Evolutionary conservation across 2,797 vertebrate genomes (phyloP).

Genomic region (Melanotaenia nigrans): DNA sequence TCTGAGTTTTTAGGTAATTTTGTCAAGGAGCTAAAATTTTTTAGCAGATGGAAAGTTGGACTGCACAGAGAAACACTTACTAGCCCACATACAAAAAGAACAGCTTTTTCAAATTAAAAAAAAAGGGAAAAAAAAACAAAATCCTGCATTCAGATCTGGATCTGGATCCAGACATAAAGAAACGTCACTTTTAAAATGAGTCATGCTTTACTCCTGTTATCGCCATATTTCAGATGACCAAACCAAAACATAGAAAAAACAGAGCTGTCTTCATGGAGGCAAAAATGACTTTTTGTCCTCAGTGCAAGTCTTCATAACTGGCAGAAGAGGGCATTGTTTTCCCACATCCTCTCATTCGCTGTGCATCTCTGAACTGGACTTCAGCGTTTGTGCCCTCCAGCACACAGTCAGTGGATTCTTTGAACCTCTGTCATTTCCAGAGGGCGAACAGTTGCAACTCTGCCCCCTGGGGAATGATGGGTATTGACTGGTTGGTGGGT

Average conservation of each 20-base stretch:
- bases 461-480: slow-evolving; percentile 5
- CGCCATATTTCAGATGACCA: too few relatives aligned
- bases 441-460: slow-evolving; percentile 26
- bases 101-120: too few relatives aligned
- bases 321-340: slow-evolving; percentile 51
- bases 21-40: too few relatives aligned
- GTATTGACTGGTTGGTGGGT: slow-evolving; percentile 70
- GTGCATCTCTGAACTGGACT: neutral
- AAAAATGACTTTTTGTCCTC: neutral
- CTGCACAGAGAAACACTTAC: too few relatives aligned
- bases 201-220: neutral
- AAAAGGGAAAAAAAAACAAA: too few relatives aligned
- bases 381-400: slow-evolving; percentile 30
- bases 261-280: neutral
- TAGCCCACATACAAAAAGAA: too few relatives aligned
- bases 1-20: too few relatives aligned
- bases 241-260: neutral
- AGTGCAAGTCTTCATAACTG: neutral
- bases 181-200: too few relatives aligned
- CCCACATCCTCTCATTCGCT: neutral
- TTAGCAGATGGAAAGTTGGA: too few relatives aligned
- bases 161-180: neutral
- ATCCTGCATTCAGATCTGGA: too few relatives aligned
- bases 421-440: slow-evolving; percentile 25
- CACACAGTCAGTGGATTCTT: slow-evolving; percentile 23